phyloP scores from a whole-genome alignment of 2,113 vertebrate genomes.

The Salminus brasiliensis region DNA sequence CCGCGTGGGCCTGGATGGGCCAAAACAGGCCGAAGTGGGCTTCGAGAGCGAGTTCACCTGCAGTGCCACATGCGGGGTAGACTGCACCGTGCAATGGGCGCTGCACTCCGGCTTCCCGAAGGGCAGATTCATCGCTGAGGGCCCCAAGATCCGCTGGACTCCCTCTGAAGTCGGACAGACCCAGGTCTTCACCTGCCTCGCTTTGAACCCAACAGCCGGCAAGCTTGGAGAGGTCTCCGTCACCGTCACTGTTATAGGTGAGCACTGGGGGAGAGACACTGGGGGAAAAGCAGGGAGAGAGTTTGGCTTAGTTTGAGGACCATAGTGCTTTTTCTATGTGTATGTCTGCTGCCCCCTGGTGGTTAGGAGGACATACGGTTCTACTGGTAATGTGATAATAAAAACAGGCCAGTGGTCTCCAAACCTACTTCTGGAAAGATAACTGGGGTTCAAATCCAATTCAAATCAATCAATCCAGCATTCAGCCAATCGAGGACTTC shows the following conservation, averaged over 20 bases:
- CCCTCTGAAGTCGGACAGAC: slow-evolving; percentile 46
- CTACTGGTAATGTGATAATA: neutral
- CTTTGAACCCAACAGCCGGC: slow-evolving; percentile 46
- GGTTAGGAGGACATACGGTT: neutral
- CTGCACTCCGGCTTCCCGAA: slow-evolving; percentile 55
- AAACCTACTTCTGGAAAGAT: no score
- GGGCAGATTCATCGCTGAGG: slow-evolving; percentile 40
- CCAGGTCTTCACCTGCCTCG: slow-evolving; percentile 62
- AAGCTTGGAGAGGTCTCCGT: slow-evolving; percentile 52
- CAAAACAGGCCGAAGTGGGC: slow-evolving; percentile 41
- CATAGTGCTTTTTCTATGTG: no score
- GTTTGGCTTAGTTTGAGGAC: no score
- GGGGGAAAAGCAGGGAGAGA: no score
- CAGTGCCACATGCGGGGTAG: slow-evolving; percentile 48
- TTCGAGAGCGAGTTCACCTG: slow-evolving; percentile 54
- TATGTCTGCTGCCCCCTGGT: slow-evolving; percentile 11
- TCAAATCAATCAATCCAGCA: no score
- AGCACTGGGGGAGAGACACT: neutral
- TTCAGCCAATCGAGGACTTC: no score
- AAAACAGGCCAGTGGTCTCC: no score
- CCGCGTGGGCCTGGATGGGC: slow-evolving; percentile 53
- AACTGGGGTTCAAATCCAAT: no score
- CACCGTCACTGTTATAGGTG: slow-evolving; percentile 59
- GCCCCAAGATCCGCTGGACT: slow-evolving; percentile 54
- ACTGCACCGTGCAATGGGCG: slow-evolving; percentile 55